Base-by-base conservation (phyloP, 2,113 vertebrate species). In the Dipodomys stephensi region DNA sequence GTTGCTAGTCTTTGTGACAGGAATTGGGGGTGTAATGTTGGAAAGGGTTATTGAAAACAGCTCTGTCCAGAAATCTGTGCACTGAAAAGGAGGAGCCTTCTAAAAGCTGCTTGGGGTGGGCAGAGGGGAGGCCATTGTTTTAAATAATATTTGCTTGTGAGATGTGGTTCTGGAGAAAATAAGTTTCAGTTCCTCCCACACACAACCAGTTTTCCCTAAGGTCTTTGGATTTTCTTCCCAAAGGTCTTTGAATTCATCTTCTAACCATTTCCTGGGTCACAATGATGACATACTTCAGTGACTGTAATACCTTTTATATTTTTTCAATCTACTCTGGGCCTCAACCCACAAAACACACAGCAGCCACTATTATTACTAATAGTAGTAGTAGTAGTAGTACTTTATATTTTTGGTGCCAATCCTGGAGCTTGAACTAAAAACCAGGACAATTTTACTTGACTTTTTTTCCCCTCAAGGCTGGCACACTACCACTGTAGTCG, bases 101-200 rank as follows among this genome's bases (percentile, higher is more conserved):
- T 22, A 68, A 71, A 87, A 84, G 25, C 28, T 72, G 32, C 72
- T 87, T 91, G 53, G 53, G 53, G 16, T 16, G 53, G 53, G 16
- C 30, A 35, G 23, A 20, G 46, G 22, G 65, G 74, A 85, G 64
- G 35, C 35, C 27, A 18, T 78, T 76, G 72, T 78, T 74, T 60
- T 77, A 23, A 83, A 73, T 73, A 44, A 84, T 79, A 69, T 83
- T 86, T 67, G 32, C 49, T 65, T 85, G 77, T 74, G 57, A 83
- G 39, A 25, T n/a, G 49, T 76, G 44, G 49, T 78, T 88, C 49
- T 72, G 13, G 19, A 89, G 93, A 90, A 95, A 84, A 84, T 60
- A 46, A 46, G 22, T 5, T 57, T 60, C 11, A 22, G 3, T 18
- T 2, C 35, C 44, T 62, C 20, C 62, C 23, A 19, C 39, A 6